Base-by-base conservation (phyloP, 2,888 invertebrate species). In the Drosophila yooni region DNA sequence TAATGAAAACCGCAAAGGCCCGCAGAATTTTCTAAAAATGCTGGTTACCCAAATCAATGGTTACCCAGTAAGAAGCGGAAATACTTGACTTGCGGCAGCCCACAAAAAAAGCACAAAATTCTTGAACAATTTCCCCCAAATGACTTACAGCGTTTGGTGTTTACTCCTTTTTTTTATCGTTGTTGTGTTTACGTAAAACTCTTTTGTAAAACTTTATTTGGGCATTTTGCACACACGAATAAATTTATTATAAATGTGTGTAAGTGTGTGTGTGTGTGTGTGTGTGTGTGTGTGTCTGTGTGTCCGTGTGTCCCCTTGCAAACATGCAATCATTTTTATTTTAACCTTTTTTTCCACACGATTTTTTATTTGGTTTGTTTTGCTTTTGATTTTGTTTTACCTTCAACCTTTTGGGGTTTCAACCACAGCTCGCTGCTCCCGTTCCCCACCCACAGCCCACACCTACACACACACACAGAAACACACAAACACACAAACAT, bases 401-500 rank as follows among this genome's bases (percentile, higher is more conserved):
- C 89, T 87, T 87, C 90, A 88, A 88, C 87, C 86, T 87, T 87
- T 86, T 83, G 86, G 74, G 83, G 77, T 78, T 78, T 83, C 83
- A 66, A 59, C 70, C 62, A 52, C 67, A 68, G 69, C 64, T 34
- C 36, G n/a, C 31, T 60, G 57, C 29, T 53, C 56, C 58, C 74
- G 25, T 59, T 70, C 58, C 62, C 66, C 50, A 27, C 74, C 21
- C 69, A 31, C 68, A 60, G 52, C 74, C 65, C 70, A 74, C 60
- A 74, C 64, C 53, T 25, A 71, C 64, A 61, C 51, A 54, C 64
- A 38, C 54, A 56, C 48, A 43, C 40, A 38, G 52, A 56, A 43
- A 43, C 40, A 63, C 43, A 63, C 46, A 53, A 53, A 56, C 15
- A 67, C n/a, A 59, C 51, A 60, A 15, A n/a, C 69, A 69, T 54